Evolutionary conservation across 2,888 invertebrate species (phyloP), one percentile per base, ranked within the genome.

Genomic region (Incurvaria masculella): DNA sequence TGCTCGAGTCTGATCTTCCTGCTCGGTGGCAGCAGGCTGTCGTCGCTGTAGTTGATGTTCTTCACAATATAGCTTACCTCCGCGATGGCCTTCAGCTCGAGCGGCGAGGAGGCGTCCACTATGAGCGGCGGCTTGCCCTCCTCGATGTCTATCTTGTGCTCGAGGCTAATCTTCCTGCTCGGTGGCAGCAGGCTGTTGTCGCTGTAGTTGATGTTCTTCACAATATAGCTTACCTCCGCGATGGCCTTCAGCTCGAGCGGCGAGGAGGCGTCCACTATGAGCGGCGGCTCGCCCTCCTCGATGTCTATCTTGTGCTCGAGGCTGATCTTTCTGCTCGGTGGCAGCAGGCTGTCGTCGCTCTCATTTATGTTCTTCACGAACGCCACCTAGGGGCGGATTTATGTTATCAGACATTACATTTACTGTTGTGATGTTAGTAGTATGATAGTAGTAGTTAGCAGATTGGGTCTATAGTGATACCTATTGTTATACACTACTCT

Each of bases 281-380:
- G 56, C 1, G 79, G 79, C 0, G 79, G 79, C 58, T 79, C 79
- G 14, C 68, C 75, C 50, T 79, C 79, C 53, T 79, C 79, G 18
- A 79, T 78, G 56, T 79, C 78, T 40, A 79, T 78, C 57, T 79
- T 79, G 51, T 79, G 78, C 59, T 79, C 79, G 1, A 79, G 61
- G 53, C 76, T 79, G 42, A 75, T 71, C 46, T 76, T 57, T 50
- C 78, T 64, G 0, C 61, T 67, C 14, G 17, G 23, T 0, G 75
- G 74, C 44, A 71, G 55, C 5, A 5, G 23, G 5, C 10, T 10
- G 5, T 23, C 4, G 11, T 14, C 33, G 8, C 33, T n/a, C 33
- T 4, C 33, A n/a, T n/a, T n/a, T 11, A 33, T 6, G 11, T 11
- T 33, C 33, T 33, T 33, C 14, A 11, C 33, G 14, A 33, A 33